These are phyloP conservation scores for Pitta sordida DNA, from an alignment of 2,113 vertebrate species.

Conservation along the genomic window DNA sequence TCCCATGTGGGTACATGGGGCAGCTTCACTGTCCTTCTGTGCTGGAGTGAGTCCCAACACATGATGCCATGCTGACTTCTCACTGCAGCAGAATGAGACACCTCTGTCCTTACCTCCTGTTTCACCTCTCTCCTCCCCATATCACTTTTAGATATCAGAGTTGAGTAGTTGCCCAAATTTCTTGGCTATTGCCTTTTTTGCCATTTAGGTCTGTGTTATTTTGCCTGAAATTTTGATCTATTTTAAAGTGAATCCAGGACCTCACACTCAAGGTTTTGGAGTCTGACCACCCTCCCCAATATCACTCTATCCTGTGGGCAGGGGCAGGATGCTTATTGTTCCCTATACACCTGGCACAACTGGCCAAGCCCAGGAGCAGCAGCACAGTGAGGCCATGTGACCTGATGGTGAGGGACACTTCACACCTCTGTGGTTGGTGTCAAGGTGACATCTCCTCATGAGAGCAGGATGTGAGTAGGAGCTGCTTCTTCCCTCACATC, in stretches of 20 bases:
- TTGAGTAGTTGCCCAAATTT: background rate
- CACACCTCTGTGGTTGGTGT: background rate
- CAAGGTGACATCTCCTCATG: background rate
- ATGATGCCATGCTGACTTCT: background rate
- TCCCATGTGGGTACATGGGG: background rate
- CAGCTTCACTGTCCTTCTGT: background rate
- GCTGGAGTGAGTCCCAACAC: rapidly evolving
- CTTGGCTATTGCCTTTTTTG: background rate
- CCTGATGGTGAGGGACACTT: background rate
- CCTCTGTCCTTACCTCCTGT: background rate
- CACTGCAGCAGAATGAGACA: background rate
- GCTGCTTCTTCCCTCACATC: background rate
- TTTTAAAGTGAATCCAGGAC: background rate
- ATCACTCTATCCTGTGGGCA: background rate
- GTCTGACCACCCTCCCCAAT: rapidly evolving
- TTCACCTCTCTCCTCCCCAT: background rate
- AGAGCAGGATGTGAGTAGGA: background rate
- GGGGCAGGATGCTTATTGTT: background rate
- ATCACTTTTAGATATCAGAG: background rate
- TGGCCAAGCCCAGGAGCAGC: background rate
- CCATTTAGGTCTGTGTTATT: background rate
- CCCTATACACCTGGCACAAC: background rate
- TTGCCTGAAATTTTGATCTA: background rate
- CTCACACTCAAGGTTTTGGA: background rate
- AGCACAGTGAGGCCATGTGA: rapidly evolving